Evolutionary conservation across 2,888 invertebrate species (phyloP).

Genomic region (Melieria crassipennis): DNA sequence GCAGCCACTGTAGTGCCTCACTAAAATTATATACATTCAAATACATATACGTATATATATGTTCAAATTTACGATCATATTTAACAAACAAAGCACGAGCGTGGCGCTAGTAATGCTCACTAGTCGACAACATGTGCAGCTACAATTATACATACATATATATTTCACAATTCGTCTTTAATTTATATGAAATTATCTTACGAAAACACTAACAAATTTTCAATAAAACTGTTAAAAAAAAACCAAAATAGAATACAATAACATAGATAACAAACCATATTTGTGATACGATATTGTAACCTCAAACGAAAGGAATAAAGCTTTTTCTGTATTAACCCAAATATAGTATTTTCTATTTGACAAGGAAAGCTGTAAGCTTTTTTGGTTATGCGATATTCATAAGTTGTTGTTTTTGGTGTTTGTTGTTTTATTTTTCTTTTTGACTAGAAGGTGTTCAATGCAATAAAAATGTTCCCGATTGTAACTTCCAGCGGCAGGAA

Average conservation of each 20-base stretch:
- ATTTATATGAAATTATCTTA: no score
- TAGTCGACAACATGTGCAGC: no score
- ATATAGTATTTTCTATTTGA: neutral
- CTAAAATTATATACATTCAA: neutral
- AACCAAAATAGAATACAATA: no score
- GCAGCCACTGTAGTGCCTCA: neutral
- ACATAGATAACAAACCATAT: conserved; percentile 45
- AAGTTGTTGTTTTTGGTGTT: neutral
- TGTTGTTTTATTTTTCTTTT: no score
- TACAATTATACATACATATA: no score
- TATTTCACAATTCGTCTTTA: no score
- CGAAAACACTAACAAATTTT: no score
- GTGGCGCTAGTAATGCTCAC: no score
- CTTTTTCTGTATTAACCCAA: conserved; percentile 17
- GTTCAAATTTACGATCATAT: neutral
- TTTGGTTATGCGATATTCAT: conserved; percentile 59
- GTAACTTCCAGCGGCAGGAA: no score
- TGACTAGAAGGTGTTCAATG: no score
- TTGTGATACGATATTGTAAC: conserved; percentile 56
- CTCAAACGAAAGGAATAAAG: conserved; percentile 37
- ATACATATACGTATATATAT: neutral
- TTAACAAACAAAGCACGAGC: neutral
- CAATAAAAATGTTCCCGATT: no score
- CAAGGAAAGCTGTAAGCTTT: neutral
- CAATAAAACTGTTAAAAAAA: no score